Percentiles rank a stretch among this genome's conserved stretches.
Conservation (phyloP, 1,140 invertebrate species). For the Drosophila pruinosa region DNA sequence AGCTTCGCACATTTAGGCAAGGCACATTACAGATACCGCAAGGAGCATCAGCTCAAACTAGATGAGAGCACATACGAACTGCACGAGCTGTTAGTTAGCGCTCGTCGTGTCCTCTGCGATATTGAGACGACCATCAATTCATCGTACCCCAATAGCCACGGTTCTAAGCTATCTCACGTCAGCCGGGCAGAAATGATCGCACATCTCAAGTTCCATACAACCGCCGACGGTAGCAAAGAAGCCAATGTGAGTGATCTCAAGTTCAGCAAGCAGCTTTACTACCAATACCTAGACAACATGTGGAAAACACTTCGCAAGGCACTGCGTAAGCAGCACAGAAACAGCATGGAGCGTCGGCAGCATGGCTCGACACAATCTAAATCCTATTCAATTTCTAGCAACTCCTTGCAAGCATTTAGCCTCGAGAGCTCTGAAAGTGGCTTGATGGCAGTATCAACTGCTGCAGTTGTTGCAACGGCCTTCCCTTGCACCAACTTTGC, state of each 20-base stretch:
- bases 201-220: constrained; percentile 55
- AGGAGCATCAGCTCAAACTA: constrained; percentile 48
- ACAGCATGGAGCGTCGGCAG: background rate
- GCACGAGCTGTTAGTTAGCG: constrained; percentile 61
- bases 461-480: background rate
- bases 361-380: background rate
- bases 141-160: constrained; percentile 61
- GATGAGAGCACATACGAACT: constrained; percentile 52
- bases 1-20: constrained; percentile 68
- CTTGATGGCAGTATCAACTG: background rate
- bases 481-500: background rate
- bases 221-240: constrained; percentile 51
- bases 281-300: constrained; percentile 58
- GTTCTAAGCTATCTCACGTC: constrained; percentile 49
- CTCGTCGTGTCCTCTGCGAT: constrained; percentile 62
- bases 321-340: constrained; percentile 17
- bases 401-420: constrained; percentile 17
- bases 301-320: constrained; percentile 40
- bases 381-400: constrained; percentile 1
- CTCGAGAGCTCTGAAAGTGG: constrained; percentile 26
- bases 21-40: constrained; percentile 64
- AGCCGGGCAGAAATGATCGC: constrained; percentile 55
- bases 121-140: constrained; percentile 69
- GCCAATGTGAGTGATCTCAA: constrained; percentile 51
- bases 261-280: constrained; percentile 62